phyloP scores from a whole-genome alignment of 2,888 invertebrate species.

The Drosophila neonasuta region DNA sequence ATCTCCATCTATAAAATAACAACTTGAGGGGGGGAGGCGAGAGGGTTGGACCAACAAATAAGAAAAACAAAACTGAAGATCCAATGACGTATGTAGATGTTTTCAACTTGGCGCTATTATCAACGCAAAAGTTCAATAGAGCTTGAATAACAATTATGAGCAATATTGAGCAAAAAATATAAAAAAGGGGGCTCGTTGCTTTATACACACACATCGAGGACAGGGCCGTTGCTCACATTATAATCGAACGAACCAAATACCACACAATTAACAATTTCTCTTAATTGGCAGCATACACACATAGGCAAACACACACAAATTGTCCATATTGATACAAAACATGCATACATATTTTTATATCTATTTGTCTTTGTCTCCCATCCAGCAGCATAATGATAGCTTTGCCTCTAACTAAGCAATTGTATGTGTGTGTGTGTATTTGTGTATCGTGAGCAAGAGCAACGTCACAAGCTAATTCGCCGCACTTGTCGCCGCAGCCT shows the following conservation, averaged over 20 bases:
- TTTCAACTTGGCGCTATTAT: slow-evolving; percentile 55
- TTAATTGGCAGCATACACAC: slow-evolving; percentile 50
- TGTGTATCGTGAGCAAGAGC: slow-evolving; percentile 23
- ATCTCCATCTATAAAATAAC: slow-evolving; percentile 22
- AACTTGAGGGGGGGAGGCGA: background rate
- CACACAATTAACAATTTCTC: slow-evolving; percentile 59
- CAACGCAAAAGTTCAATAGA: slow-evolving; percentile 64
- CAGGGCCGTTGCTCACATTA: slow-evolving; percentile 47
- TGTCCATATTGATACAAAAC: background rate
- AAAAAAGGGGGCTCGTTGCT: slow-evolving; percentile 57
- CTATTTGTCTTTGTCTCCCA: slow-evolving; percentile 24
- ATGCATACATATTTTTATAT: slow-evolving; percentile 24
- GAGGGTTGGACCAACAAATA: background rate
- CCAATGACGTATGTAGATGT: slow-evolving; percentile 64
- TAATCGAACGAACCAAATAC: slow-evolving; percentile 40
- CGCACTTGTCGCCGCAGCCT: slow-evolving; percentile 31
- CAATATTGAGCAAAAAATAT: slow-evolving; percentile 31
- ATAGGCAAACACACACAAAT: slow-evolving; percentile 1
- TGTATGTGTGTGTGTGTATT: slow-evolving; percentile 17
- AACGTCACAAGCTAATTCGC: slow-evolving; percentile 44
- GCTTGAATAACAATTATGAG: slow-evolving; percentile 67
- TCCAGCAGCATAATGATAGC: slow-evolving; percentile 51
- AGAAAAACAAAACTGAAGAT: slow-evolving; percentile 28
- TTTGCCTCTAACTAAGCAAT: slow-evolving; percentile 1
- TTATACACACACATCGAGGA: slow-evolving; percentile 45